phyloP scores from a whole-genome alignment of 2,113 vertebrate genomes.

The Stegastes partitus region DNA sequence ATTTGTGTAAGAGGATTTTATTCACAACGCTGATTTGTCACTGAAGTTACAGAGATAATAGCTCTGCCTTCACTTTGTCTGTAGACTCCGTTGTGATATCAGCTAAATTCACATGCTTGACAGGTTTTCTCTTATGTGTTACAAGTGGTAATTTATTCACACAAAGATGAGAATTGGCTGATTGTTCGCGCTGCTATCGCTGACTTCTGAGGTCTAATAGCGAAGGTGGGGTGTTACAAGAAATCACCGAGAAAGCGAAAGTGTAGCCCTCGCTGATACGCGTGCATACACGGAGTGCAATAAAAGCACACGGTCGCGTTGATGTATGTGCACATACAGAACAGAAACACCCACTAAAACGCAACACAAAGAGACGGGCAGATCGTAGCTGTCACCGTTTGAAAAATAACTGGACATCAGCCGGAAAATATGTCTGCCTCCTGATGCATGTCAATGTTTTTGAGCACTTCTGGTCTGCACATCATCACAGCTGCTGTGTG shows the following conservation, averaged over 20 bases:
- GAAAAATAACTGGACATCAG: slow-evolving; percentile 65
- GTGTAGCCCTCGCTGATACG: neutral
- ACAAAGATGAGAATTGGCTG: slow-evolving; percentile 34
- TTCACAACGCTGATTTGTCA: slow-evolving; percentile 31
- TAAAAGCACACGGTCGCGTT: neutral
- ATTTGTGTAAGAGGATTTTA: slow-evolving; percentile 29
- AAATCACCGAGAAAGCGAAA: neutral
- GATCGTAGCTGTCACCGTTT: slow-evolving; percentile 39
- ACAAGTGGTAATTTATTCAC: slow-evolving; percentile 60
- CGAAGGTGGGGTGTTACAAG: neutral
- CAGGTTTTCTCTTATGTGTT: slow-evolving; percentile 54
- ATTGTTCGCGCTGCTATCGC: slow-evolving; percentile 18
- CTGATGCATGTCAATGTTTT: slow-evolving; percentile 45
- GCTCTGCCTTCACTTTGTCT: slow-evolving; percentile 3
- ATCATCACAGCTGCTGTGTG: slow-evolving; percentile 51
- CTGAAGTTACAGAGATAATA: slow-evolving; percentile 41
- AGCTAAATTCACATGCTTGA: slow-evolving; percentile 36
- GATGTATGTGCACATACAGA: neutral
- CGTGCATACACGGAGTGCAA: neutral
- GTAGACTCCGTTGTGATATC: slow-evolving; percentile 4
- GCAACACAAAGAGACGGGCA: slow-evolving; percentile 19
- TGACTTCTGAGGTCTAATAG: slow-evolving; percentile 18
- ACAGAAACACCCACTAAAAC: neutral
- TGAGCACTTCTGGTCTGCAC: slow-evolving; percentile 53
- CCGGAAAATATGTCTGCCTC: slow-evolving; percentile 51